These are phyloP conservation scores for Plagodis dolabraria DNA, from an alignment of 2,888 invertebrate genomes.

Conservation along the genomic window DNA sequence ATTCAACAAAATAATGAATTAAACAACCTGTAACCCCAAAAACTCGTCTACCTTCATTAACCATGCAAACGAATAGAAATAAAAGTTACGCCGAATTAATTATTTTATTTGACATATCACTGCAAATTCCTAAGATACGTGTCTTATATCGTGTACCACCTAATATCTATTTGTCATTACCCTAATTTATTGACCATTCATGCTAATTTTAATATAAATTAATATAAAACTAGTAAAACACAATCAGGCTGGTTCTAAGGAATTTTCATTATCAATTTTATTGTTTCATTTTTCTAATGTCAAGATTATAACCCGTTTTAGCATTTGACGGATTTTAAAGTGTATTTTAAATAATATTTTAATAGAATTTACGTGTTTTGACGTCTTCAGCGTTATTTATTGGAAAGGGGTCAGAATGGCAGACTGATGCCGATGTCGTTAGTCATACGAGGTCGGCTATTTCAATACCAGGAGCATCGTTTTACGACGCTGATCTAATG, in stretches of 20 bases:
- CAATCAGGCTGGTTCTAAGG: conserved; percentile 69
- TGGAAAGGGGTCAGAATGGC: conserved; percentile 31
- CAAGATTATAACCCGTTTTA: conserved; percentile 40
- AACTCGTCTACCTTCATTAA: conserved; percentile 27
- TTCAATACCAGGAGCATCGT: conserved; percentile 27
- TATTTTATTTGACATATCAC: conserved; percentile 25
- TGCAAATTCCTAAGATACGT: conserved; percentile 62
- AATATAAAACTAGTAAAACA: conserved; percentile 65
- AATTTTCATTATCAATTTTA: conserved; percentile 74
- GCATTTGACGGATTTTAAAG: conserved; percentile 24
- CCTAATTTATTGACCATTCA: conserved; percentile 74
- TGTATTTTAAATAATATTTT: conserved; percentile 34
- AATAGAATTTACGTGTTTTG: conserved; percentile 34
- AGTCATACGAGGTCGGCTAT: conserved; percentile 27
- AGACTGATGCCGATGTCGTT: conserved; percentile 25
- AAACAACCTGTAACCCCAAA: conserved; percentile 9
- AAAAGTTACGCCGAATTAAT: conserved; percentile 23
- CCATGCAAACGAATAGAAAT: conserved; percentile 16
- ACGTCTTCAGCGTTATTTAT: conserved; percentile 33
- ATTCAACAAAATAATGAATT: conserved; percentile 7
- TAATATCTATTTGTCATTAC: conserved; percentile 79
- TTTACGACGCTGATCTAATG: conserved; percentile 22
- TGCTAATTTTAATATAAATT: conserved; percentile 60
- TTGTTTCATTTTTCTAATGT: conserved; percentile 67
- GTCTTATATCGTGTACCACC: conserved; percentile 56